Evolutionary conservation across 1,140 invertebrate genomes (phyloP).

Genomic region (Steinernema feltiae): DNA sequence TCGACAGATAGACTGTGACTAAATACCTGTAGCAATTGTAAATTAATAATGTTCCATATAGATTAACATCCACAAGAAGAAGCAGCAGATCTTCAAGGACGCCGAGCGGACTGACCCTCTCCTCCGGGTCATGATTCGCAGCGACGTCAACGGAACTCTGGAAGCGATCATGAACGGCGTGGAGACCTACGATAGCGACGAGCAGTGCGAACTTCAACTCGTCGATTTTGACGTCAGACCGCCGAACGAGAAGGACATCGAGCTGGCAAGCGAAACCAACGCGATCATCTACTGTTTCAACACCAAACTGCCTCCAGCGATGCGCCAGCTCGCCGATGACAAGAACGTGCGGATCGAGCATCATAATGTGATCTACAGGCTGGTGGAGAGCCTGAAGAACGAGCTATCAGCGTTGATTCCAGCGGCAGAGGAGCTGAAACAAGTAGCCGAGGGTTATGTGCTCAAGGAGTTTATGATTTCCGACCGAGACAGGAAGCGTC

Average conservation of each 20-base stretch:
- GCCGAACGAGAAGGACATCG: conserved; percentile 74
- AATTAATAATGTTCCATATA: too few relatives aligned
- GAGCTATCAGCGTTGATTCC: conserved; percentile 28
- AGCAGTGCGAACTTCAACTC: conserved; percentile 73
- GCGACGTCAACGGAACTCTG: conserved; percentile 67
- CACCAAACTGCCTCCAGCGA: conserved; percentile 25
- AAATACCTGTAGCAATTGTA: too few relatives aligned
- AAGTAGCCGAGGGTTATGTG: conserved; percentile 52
- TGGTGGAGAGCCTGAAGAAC: conserved; percentile 47
- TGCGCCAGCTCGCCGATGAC: conserved; percentile 38
- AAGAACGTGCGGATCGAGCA: conserved; percentile 40
- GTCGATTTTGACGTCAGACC: conserved; percentile 82
- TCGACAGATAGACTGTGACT: too few relatives aligned
- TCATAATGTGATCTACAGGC: conserved; percentile 53
- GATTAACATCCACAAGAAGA: too few relatives aligned
- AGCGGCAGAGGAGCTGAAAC: conserved; percentile 31
- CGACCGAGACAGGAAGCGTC: conserved; percentile 46
- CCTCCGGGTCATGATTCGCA: conserved; percentile 61
- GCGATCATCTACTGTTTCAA: conserved; percentile 54
- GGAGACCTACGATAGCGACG: conserved; percentile 73
- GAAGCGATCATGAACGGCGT: conserved; percentile 87
- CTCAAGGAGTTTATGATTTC: conserved; percentile 51
- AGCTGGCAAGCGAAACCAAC: conserved; percentile 76
- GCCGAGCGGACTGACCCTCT: conserved; percentile 31
- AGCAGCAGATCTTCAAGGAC: conserved; percentile 30